A percentile compares a stretch with the other conserved stretches of the same genome.
Evolutionary conservation across 2,888 invertebrate genomes (phyloP).

Genomic region (Chromoteleia sp.): DNA sequence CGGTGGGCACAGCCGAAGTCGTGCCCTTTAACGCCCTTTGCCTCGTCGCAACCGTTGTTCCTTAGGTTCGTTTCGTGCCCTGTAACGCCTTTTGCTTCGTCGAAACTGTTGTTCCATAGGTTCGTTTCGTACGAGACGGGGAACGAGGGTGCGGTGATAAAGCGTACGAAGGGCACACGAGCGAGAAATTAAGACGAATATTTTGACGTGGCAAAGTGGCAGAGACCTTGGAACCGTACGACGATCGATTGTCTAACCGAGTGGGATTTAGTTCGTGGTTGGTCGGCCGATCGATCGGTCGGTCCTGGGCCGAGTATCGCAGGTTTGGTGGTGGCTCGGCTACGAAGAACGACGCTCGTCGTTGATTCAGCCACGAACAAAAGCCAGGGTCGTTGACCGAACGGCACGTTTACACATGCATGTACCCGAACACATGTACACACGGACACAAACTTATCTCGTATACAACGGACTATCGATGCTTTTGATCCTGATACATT

Average conservation of each 20-base stretch:
- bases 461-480: slow-evolving; percentile 23
- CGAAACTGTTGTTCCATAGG: too few species aligned
- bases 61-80: too few species aligned
- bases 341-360: slow-evolving; percentile 64
- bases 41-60: slow-evolving; percentile 2
- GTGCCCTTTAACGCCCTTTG: slow-evolving; percentile 5
- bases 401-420: slow-evolving; percentile 70
- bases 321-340: slow-evolving; percentile 64
- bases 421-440: slow-evolving; percentile 50
- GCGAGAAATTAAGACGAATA: slow-evolving; percentile 30
- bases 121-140: too few species aligned
- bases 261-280: slow-evolving; percentile 68
- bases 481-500: slow-evolving; percentile 44
- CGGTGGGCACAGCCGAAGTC: neutral
- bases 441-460: slow-evolving; percentile 35
- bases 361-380: slow-evolving; percentile 72
- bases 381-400: slow-evolving; percentile 71
- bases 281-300: slow-evolving; percentile 61
- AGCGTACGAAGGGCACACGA: neutral
- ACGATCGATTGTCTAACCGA: slow-evolving; percentile 68
- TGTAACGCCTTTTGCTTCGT: too few species aligned
- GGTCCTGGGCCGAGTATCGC: slow-evolving; percentile 70
- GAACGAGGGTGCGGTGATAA: neutral
- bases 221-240: slow-evolving; percentile 74
- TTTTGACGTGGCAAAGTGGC: slow-evolving; percentile 71